Base-by-base conservation (phyloP, 1,140 invertebrate genomes). In the Chrysoperla carnea region DNA sequence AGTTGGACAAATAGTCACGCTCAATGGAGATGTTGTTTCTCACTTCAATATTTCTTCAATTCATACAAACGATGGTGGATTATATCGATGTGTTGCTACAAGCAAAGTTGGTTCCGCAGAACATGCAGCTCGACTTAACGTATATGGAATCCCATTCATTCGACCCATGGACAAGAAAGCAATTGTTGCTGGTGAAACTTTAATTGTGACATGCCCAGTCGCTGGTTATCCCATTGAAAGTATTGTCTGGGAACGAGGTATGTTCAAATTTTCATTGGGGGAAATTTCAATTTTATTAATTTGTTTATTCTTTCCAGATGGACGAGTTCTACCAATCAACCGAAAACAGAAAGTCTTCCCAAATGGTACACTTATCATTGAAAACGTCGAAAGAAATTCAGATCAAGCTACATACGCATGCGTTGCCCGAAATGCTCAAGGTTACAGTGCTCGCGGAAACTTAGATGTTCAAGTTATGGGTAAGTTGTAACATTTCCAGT, bases 351-450 rank as follows among this genome's bases (percentile, higher is more conserved):
- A 89, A 54, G 88, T 94, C 12, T 90, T 87, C 64, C 79, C 81
- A 23, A 93, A 95, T 55, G 91, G 92, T 39, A 93, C 88, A 0
- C 71, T 97, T 1, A 85, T 91, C 40, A 90, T 97, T 50, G 81
- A 89, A 58, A 90, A 92, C 58, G 87, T 96, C 1, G 89, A 95
- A 62, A 72, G 88, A 27, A 73, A 76, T 48, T 83, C 84, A 42
- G 93, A 97, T 64, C 87, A 93, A 59, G 92, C 92, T 2, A 84
- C 81, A 1, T 96, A 96, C 64, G 90, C 84, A 0, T 97, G 93
- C 61, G 84, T 91, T 6, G 92, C 89, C 7, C 80, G 81, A 53
- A 93, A 90, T 61, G 73, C 80, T 38, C 85, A 91, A 60, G 87
- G 86, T 36, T 88, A 89, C 64, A 85, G 77, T 46, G 86, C 85